Base-by-base conservation (phyloP, 2,113 vertebrate genomes). In the Meles meles region DNA sequence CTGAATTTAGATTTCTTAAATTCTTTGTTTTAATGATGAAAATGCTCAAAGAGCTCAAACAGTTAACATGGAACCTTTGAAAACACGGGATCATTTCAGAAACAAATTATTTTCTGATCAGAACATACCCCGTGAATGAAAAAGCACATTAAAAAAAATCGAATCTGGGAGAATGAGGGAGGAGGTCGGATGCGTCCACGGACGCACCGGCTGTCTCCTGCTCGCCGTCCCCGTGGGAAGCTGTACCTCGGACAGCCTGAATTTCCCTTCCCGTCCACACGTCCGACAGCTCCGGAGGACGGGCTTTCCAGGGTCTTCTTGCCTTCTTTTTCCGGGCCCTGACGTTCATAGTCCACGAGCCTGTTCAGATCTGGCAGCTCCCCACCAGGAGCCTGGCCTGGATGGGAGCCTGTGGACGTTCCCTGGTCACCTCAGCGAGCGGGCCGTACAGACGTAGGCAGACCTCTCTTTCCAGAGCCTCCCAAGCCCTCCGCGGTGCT, bases 11-110 rank as follows among this genome's bases (percentile, higher is more conserved):
- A 47, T 91, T 69, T 88, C 39, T 59, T 63, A 42, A 9, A 21
- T 67, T 82, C 71, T 83, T 76, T 13, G 72, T 76, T 88, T 91
- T 87, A 61, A 25, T 57, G 27, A 93, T 23, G 85, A 72, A 74
- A 81, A 93, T 49, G 6, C 44, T 55, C 55, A 42, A 39, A 85
- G n/a, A 63, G 25, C 44, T 76, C 44, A 23, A 88, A 63, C 11
- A 15, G n/a, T 55, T 72, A 65, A 93, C 49, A 34, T 1, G 52
- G 61, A 92, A 37, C 87, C 42, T 92, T 88, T 39, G 77, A 82
- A 96, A 95, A 67, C 44, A 34, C 7, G 34, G 18, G 61, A 74
- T 88, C 15, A 52, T 52, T 52, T 80, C 83, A 88, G 84, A 57
- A 91, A 65, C 31, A 80, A 31, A 37, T 95, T 31, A 83, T 80